Evolutionary conservation across 1,140 invertebrate genomes (phyloP), one percentile per base, ranked within the genome.

Genomic region (Aporrectodea caliginosa): DNA sequence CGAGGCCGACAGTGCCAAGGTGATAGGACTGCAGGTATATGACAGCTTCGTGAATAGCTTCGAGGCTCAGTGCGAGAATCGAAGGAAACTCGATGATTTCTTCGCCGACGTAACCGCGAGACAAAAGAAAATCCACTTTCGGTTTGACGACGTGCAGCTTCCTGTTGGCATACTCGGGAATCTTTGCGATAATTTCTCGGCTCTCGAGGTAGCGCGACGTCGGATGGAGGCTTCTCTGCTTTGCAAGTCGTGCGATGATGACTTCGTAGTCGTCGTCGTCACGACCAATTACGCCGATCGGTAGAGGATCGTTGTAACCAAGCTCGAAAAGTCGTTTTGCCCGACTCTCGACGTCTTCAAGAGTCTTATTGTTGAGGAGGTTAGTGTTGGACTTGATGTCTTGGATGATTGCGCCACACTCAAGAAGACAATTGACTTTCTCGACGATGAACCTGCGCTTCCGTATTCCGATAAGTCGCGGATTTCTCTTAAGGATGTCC

Each of bases 401-500:
- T 16, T 58, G 2, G 6, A 43, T 1, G 6, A 2, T 35, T 32
- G 75, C 75, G 2, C 75, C 75, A 29, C 43, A 58, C 0, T 58
- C 1, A n/a, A 76, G 35, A 22, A 76, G 31, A 43, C 33, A 29
- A 1, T 76, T 35, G 2, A 76, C 43, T 31, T 76, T 76, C 29
- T 35, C 34, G n/a, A 76, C 29, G n/a, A 76, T n/a, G 75, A 35
- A 29, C 27, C 1, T 29, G 14, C 43, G 33, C 1, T 58, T 76
- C 27, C 35, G 12, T 16, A n/a, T 22, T 16, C 33, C 35, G 29
- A 32, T 29, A 1, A 76, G 27, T 31, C 75, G 33, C 1, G 35
- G 35, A 76, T 76, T 76, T 35, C 43, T 76, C 0, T n/a, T 76
- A 34, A 76, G 43, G 27, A 76, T 35, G 16, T 76, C 75, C 16